Conservation (phyloP, 1,140 invertebrate species). For the Microplitis demolitor region DNA sequence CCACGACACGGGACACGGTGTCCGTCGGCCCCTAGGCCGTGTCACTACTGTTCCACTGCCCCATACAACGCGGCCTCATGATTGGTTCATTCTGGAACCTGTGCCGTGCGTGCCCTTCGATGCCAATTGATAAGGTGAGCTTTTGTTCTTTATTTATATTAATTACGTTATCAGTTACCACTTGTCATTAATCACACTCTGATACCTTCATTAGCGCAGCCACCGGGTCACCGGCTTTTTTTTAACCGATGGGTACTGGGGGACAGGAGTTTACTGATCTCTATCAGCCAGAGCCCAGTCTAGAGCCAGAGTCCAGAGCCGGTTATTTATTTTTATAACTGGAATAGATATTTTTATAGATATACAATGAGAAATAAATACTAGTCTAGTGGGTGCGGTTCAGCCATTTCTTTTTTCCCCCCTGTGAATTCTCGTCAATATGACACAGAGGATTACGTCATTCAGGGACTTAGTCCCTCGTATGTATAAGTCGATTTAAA, state of each 20-base stretch:
- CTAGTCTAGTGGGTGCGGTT: constrained; percentile 16
- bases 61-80: constrained; percentile 69
- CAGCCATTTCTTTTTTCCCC: constrained; percentile 18
- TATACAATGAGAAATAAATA: too few relatives aligned
- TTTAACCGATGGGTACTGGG: too few relatives aligned
- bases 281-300: too few relatives aligned
- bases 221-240: too few relatives aligned
- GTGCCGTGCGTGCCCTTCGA: constrained; percentile 90
- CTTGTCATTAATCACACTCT: too few relatives aligned
- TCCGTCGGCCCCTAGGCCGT: constrained; percentile 40
- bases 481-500: too few relatives aligned
- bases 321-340: too few relatives aligned
- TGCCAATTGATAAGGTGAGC: constrained; percentile 90
- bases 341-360: too few relatives aligned
- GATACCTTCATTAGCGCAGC: too few relatives aligned
- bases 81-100: constrained; percentile 94
- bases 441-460: constrained; percentile 10
- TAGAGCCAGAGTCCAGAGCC: too few relatives aligned
- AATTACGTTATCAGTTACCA: too few relatives aligned
- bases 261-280: too few relatives aligned
- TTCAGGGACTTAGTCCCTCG: not conserved
- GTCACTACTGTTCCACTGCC: constrained; percentile 55
- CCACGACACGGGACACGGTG: constrained; percentile 31
- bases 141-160: not conserved
- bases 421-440: not conserved